phyloP scores from a whole-genome alignment of 2,888 invertebrate genomes.

The Lithophane socia region DNA sequence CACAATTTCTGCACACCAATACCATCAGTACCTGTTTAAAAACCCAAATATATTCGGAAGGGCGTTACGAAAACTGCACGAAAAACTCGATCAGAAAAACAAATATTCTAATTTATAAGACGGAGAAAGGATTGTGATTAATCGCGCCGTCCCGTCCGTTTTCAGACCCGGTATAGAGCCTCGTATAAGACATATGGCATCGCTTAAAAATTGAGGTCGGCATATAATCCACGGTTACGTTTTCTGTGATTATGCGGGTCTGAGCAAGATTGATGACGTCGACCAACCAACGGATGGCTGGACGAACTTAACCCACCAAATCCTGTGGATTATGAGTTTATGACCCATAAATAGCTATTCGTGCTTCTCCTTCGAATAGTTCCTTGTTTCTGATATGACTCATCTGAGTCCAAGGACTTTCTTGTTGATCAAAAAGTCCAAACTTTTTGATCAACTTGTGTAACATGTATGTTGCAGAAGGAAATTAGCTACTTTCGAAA shows the following conservation, averaged over 20 bases:
- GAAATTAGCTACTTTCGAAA: not conserved
- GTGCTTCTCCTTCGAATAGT: slow-evolving; percentile 73
- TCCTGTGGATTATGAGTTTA: slow-evolving; percentile 86
- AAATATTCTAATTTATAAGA: slow-evolving; percentile 64
- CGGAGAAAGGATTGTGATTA: slow-evolving; percentile 61
- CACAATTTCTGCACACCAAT: not conserved
- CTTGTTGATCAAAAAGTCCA: not conserved
- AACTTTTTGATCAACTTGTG: not conserved
- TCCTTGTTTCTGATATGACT: slow-evolving; percentile 42
- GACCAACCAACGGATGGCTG: slow-evolving; percentile 71
- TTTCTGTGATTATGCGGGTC: slow-evolving; percentile 87
- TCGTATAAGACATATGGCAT: slow-evolving; percentile 70
- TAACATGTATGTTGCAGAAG: not conserved
- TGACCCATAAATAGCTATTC: slow-evolving; percentile 83
- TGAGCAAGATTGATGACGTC: slow-evolving; percentile 88
- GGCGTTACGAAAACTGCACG: not conserved
- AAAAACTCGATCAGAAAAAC: slow-evolving; percentile 48
- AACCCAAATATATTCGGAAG: not conserved
- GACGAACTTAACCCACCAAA: slow-evolving; percentile 78
- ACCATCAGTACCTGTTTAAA: too few species aligned
- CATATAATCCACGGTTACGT: slow-evolving; percentile 84
- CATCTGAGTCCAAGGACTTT: slow-evolving; percentile 14
- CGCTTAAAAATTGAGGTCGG: slow-evolving; percentile 83
- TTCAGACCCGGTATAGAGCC: slow-evolving; percentile 38
- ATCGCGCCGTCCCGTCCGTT: slow-evolving; percentile 54